phyloP scores from a whole-genome alignment of 2,888 invertebrate species.

The Morpho helenor region DNA sequence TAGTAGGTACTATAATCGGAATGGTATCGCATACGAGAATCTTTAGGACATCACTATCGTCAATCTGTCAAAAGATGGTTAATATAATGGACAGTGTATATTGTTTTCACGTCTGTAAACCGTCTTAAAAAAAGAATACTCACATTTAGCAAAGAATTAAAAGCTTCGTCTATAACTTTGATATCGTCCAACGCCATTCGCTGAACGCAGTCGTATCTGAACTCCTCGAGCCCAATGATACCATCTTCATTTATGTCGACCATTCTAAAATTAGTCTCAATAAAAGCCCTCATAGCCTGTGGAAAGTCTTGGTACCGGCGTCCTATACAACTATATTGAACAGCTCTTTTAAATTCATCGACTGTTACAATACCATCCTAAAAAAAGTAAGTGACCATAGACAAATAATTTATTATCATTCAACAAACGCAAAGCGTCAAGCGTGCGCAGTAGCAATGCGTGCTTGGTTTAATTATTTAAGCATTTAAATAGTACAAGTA shows the following conservation, averaged over 20 bases:
- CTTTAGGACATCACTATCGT: too few relatives aligned
- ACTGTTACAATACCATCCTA: constrained; percentile 90
- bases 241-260: constrained; percentile 90
- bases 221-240: constrained; percentile 88
- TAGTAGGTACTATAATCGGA: too few relatives aligned
- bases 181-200: constrained; percentile 89
- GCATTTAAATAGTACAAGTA: background rate
- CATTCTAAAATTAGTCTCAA: constrained; percentile 90
- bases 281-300: constrained; percentile 92
- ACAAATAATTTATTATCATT: constrained; percentile 19
- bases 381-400: constrained; percentile 29
- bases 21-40: too few relatives aligned
- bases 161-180: constrained; percentile 87
- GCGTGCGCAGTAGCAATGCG: constrained; percentile 33
- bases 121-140: constrained; percentile 50
- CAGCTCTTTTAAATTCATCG: constrained; percentile 89
- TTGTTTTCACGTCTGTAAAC: too few relatives aligned
- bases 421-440: constrained; percentile 34
- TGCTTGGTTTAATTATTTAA: constrained; percentile 16
- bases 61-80: too few relatives aligned
- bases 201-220: constrained; percentile 89
- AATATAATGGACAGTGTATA: too few relatives aligned
- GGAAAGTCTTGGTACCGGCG: constrained; percentile 88
- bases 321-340: constrained; percentile 89
- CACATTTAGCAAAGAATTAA: constrained; percentile 86